phyloP scores from a whole-genome alignment of 2,888 invertebrate genomes.

The Geotrupes spiniger region DNA sequence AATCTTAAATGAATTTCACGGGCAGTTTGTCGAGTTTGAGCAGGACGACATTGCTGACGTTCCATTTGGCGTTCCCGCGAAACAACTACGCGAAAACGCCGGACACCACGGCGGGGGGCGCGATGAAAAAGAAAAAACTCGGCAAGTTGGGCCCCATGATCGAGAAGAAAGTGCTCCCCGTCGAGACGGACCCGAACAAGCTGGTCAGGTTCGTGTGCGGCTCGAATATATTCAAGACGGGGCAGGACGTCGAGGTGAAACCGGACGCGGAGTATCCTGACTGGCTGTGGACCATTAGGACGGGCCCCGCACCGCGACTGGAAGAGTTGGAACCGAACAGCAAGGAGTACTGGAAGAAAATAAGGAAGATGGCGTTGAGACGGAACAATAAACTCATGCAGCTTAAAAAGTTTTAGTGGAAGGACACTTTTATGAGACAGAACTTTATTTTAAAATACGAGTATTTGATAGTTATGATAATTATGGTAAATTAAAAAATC shows the following conservation, averaged over 20 bases:
- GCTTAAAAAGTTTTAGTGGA: conserved; percentile 61
- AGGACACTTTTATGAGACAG: too few species aligned
- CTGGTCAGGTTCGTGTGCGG: conserved; percentile 80
- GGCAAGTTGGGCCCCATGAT: conserved; percentile 61
- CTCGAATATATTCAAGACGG: conserved; percentile 75
- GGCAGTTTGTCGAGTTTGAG: too few species aligned
- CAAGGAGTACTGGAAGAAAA: conserved; percentile 77
- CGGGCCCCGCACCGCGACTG: conserved; percentile 62
- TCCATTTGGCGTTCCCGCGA: too few species aligned
- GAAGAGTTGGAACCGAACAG: conserved; percentile 75
- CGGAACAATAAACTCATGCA: conserved; percentile 63
- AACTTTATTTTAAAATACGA: too few species aligned
- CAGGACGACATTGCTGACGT: too few species aligned
- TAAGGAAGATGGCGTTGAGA: conserved; percentile 63
- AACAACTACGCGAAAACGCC: too few species aligned
- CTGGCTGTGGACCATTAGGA: conserved; percentile 82
- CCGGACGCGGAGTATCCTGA: conserved; percentile 84
- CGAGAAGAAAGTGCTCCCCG: conserved; percentile 73
- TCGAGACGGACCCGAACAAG: conserved; percentile 79
- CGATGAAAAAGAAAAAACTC: conserved; percentile 59
- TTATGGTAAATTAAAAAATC: too few species aligned
- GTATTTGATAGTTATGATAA: too few species aligned
- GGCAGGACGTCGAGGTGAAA: conserved; percentile 75
- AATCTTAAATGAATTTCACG: too few species aligned
- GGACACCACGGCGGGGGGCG: conserved; percentile 44